Base-by-base conservation (phyloP, 2,113 vertebrate genomes). In the Channa maculata region DNA sequence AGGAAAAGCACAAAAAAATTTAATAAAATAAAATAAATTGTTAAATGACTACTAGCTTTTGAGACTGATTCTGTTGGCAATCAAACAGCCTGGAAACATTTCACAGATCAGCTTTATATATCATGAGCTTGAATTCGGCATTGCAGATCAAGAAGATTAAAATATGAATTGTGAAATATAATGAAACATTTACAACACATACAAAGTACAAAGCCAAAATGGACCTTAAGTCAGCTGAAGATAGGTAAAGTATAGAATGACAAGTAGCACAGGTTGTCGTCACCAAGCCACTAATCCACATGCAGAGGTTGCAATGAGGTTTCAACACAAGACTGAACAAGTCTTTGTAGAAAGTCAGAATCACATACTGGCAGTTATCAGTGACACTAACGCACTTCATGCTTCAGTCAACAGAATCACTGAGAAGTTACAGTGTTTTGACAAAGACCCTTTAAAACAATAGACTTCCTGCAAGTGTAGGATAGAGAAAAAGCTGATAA, bases 401-500 rank as follows among this genome's bases (percentile, higher is more conserved):
- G 57, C 41, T 37, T 64, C 57, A 46, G 24, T 7, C 8, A 60
- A 59, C 34, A 8, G 0, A 65, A 13, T 51, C 34, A 62, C 14
- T 0, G 7, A 68, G 13, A n/a, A 13, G 49, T 14, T 53, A 64
- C 4, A 43, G n/a, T 9, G 51, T 57, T 48, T 34, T 43, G 53
- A 54, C 45, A 51, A 46, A 15, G 24, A n/a, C 8, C 34, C 43
- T 43, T 54, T 15, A 24, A 51, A 63, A 66, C 0, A 65, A 10
- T 43, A 61, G 1, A 9, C 12, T 6, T 24, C n/a, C 12, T 38
- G 53, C 41, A 39, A 46, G 62, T 33, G 34, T 43, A 24, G 48
- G 13, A 61, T 5, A 41, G 57, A 70, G 10, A n/a, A 44, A 13
- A 15, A 54, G 62, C 5, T 38, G 49, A 76, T 38, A 67, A 66